Evolutionary conservation across 2,113 vertebrate genomes (phyloP).

Genomic region (Osmerus eperlanus): DNA sequence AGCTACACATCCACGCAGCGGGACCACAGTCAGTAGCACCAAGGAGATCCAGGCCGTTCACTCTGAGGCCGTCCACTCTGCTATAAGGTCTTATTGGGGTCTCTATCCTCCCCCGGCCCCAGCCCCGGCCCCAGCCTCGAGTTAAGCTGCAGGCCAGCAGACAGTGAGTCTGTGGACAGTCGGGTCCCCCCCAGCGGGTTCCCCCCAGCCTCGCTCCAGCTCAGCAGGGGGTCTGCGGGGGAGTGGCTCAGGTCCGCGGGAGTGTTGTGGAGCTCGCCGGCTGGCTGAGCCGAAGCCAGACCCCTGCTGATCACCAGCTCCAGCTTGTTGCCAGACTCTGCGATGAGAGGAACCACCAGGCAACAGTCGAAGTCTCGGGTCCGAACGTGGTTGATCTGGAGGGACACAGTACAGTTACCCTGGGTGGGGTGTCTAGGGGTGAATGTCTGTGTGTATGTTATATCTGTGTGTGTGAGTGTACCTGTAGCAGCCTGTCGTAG

Average conservation of each 20-base stretch:
- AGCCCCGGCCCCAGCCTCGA: constrained; percentile 33
- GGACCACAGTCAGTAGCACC: constrained; percentile 9
- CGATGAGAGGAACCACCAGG: constrained; percentile 94
- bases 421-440: no score
- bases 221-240: constrained; percentile 67
- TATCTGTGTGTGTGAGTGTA: constrained; percentile 50
- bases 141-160: constrained; percentile 16
- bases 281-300: constrained; percentile 76
- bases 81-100: constrained; percentile 90
- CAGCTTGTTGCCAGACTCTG: constrained; percentile 93
- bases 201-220: constrained; percentile 71
- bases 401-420: not conserved
- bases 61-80: constrained; percentile 44
- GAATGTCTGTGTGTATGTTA: not conserved
- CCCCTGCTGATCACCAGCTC: constrained; percentile 96
- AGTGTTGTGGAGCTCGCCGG: constrained; percentile 41
- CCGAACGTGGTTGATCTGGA: constrained; percentile 91
- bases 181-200: constrained; percentile 47
- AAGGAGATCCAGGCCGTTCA: not conserved
- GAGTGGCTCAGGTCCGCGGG: constrained; percentile 51
- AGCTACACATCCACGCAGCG: not conserved
- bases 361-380: constrained; percentile 99
- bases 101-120: constrained; percentile 68
- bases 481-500: constrained; percentile 92
- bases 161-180: not conserved